Evolutionary conservation across 2,888 invertebrate species (phyloP), one percentile per base, ranked within the genome.

Genomic region (Eilema depressum): DNA sequence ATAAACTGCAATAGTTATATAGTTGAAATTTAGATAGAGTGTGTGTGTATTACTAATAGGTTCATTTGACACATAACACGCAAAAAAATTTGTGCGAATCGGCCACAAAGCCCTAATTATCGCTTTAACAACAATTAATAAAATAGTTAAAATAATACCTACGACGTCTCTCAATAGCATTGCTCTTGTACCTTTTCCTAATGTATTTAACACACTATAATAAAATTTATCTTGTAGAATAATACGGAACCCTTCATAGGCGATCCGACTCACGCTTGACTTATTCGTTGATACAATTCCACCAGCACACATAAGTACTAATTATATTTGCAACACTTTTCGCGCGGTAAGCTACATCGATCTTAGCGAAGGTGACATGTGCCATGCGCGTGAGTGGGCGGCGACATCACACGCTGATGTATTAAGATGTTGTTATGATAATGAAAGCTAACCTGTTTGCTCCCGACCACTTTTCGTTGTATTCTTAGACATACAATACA

Each of bases 371-470:
- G 14, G 62, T 63, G 70, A 63, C 62, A 70, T 57, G 23, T 63
- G 63, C 66, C 70, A 66, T 66, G 63, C 41, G 53, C 33, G 41
- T 17, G 68, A 68, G 84, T 84, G 82, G 85, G 85, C 73, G 81
- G 73, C 72, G 69, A 74, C 78, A 73, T 65, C 74, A 74, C 79
- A 75, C 73, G 70, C 74, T 80, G 84, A 80, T 76, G 75, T 81
- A 83, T 85, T 83, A 76, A 83, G 79, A 78, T 83, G 80, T 77
- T 76, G 72, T 75, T 74, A 82, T 83, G 85, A 74, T 85, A 84
- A 83, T 83, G 75, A 79, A n/a, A 81, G 76, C 59, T 47, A 81
- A 63, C 69, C 59, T 11, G 47, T 63, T 41, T 11, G 28, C 69
- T 33, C 25, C 69, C 60, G 61, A 30, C 37, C n/a, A 60, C 64